A percentile compares a stretch with the other conserved stretches of the same genome.
These are phyloP conservation scores for Anabacerthia variegaticeps DNA, from an alignment of 2,797 vertebrate species.

Conservation along the genomic window DNA sequence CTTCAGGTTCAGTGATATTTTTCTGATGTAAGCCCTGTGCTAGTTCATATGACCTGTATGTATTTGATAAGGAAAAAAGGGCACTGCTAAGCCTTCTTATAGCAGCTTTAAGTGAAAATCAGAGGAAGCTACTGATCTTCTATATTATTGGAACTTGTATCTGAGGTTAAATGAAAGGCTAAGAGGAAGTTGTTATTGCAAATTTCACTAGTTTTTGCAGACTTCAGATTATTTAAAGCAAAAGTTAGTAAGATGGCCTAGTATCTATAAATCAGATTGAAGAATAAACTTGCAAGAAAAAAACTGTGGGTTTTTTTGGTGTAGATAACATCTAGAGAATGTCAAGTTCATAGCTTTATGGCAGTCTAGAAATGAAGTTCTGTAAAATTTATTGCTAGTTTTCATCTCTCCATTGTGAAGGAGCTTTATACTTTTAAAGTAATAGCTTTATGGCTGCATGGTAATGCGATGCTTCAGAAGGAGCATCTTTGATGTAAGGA, in stretches of 20 bases:
- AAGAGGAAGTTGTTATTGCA: background rate
- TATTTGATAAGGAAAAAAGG: background rate
- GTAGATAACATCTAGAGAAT: background rate
- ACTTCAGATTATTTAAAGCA: background rate
- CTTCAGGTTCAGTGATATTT: background rate
- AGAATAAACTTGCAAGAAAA: background rate
- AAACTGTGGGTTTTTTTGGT: background rate
- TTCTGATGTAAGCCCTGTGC: background rate
- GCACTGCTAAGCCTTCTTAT: background rate
- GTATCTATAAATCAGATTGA: background rate
- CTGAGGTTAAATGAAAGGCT: background rate
- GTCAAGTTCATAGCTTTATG: background rate
- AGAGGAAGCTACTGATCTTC: background rate
- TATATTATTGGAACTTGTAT: background rate
- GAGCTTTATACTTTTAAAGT: background rate
- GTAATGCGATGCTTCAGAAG: slow-evolving; percentile 4
- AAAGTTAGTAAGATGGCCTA: background rate
- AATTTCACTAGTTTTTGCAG: background rate
- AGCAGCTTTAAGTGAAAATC: background rate
- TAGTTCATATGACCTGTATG: background rate
- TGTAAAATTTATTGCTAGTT: background rate
- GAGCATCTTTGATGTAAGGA: background rate
- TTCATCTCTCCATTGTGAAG: slow-evolving; percentile 10
- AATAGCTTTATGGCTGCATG: background rate
- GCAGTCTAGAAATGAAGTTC: background rate